phyloP scores from a whole-genome alignment of 2,113 vertebrate species.

The Promerops cafer region DNA sequence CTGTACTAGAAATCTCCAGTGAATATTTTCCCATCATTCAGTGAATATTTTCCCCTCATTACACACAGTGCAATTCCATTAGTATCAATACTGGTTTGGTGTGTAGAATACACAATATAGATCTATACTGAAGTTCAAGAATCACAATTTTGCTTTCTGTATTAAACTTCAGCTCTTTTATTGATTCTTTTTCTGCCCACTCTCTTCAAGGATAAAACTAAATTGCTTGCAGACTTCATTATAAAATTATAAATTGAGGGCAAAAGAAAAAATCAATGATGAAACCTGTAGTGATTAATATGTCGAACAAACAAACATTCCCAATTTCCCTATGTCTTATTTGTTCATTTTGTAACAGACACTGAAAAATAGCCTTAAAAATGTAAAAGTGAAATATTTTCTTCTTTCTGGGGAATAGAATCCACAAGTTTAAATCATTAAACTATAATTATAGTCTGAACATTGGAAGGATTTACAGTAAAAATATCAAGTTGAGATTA shows the following conservation, averaged over 20 bases:
- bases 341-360: not conserved
- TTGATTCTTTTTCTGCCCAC: not conserved
- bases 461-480: conserved; percentile 54
- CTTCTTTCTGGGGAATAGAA: not conserved
- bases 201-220: not conserved
- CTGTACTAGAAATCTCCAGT: not conserved
- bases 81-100: not conserved
- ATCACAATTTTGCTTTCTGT: not conserved
- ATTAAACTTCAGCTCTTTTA: not conserved
- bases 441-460: conserved; percentile 50
- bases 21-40: not conserved
- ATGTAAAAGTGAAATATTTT: not conserved
- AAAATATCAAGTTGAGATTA: conserved; percentile 65
- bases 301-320: not conserved
- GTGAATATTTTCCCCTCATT: not conserved
- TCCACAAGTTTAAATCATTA: conserved; percentile 57
- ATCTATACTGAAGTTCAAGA: not conserved
- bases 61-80: not conserved
- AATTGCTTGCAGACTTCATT: not conserved
- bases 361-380: not conserved
- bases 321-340: not conserved
- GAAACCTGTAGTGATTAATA: not conserved
- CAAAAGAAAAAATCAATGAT: not conserved
- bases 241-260: not conserved
- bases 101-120: not conserved